A percentile compares a stretch with the other conserved stretches of the same genome.
phyloP scores from a whole-genome alignment of 2,113 vertebrate species.

The Paralichthys olivaceus region DNA sequence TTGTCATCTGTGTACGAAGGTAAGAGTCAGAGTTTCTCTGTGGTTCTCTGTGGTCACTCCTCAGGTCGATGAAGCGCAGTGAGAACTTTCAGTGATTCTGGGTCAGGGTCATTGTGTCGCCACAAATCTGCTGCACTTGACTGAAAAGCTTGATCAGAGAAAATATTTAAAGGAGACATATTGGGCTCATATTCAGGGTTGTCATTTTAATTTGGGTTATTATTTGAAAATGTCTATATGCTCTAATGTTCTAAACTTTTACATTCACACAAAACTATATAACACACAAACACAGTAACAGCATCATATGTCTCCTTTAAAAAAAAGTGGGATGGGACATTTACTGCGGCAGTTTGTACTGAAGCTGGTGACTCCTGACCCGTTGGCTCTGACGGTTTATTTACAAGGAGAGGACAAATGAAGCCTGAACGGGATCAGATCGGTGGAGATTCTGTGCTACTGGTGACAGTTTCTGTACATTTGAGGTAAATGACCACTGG shows the following conservation, averaged over 20 bases:
- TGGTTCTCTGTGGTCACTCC: constrained; percentile 26
- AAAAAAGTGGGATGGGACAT: background rate
- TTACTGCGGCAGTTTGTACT: background rate
- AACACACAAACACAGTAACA: no score
- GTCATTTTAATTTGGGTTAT: no score
- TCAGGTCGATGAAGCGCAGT: constrained; percentile 43
- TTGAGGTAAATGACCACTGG: constrained; percentile 63
- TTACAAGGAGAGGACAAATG: constrained; percentile 13
- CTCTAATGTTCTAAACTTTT: no score
- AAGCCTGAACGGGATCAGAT: background rate
- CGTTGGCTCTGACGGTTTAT: constrained; percentile 12
- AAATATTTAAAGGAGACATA: no score
- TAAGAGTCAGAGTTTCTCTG: constrained; percentile 7
- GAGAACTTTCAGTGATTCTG: constrained; percentile 30
- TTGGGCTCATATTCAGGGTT: no score
- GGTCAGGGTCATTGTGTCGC: constrained; percentile 18
- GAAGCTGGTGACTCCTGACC: constrained; percentile 10
- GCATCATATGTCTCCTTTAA: no score
- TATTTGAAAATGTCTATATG: no score
- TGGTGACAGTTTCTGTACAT: background rate
- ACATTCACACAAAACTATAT: no score
- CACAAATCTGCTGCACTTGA: no score
- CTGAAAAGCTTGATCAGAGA: no score
- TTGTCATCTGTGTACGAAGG: background rate
- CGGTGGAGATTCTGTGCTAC: constrained; percentile 3